Base-by-base conservation (phyloP, 1,140 invertebrate genomes). In the Ectropis grisescens region DNA sequence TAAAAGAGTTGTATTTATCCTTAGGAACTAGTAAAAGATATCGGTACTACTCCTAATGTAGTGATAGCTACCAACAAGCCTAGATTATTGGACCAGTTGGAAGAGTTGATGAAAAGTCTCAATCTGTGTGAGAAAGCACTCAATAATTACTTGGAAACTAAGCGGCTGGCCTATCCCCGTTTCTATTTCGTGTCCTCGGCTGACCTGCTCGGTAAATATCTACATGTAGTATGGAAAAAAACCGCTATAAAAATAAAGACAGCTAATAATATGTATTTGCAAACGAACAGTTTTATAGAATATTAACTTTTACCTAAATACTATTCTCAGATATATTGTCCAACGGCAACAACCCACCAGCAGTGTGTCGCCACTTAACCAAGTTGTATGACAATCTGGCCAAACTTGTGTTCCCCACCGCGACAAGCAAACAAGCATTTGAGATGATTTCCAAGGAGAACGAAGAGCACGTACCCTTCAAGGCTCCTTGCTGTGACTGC, bases 121-220 rank as follows among this genome's bases (percentile, higher is more conserved):
- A 89, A 88, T 7, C 64, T 96, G 0, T 98, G 96, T 65, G 96
- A 98, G 69, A 98, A 98, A 81, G 96, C 96, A 1, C 75, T 98
- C 9, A 93, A 96, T 11, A 91, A 98, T 79, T 98, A 98, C 70
- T 83, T 98, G 42, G 96, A 98, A 74, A 98, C 95, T 0, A 98
- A 98, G 70, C 85, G 96, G 38, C 80, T 98, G 32, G 92, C 93
- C 2, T 98, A 98, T 83, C 96, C 97, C 16, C 84, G 94, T 23
- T 98, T 98, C 69, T 98, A 98, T 72, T 98, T 98, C 61, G 92
- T 98, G 3, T 98, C 96, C 0, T 90, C 94, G 0, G 93, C 93
- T 6, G 96, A 98, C 86, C 84, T 98, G 9, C 82, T 98, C 1
- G 82, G 82, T 82, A 72, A 58, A 19, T 19, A 19, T 19, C 16